A percentile compares a stretch with the other conserved stretches of the same genome.
Evolutionary conservation across 2,888 invertebrate species (phyloP).

Genomic region (Caenorhabditis sp.): DNA sequence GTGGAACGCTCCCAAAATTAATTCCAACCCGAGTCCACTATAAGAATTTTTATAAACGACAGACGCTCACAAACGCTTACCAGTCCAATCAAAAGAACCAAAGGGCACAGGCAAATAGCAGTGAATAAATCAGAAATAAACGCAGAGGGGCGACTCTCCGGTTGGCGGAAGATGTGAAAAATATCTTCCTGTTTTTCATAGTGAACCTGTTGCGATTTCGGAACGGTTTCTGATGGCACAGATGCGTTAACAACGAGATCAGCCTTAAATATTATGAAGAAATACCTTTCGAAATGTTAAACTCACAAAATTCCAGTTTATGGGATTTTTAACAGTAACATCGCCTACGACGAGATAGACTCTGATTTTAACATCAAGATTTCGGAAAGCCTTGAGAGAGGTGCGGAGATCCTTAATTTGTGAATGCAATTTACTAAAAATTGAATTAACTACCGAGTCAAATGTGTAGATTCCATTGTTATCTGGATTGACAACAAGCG

Average conservation of each 20-base stretch:
- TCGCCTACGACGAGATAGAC: slow-evolving; percentile 94
- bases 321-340: slow-evolving; percentile 91
- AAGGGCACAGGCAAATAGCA: slow-evolving; percentile 89
- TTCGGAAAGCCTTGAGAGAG: slow-evolving; percentile 76
- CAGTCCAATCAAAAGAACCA: slow-evolving; percentile 90
- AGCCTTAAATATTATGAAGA: slow-evolving; percentile 83
- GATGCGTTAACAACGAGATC: slow-evolving; percentile 89
- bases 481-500: slow-evolving; percentile 83
- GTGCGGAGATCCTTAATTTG: slow-evolving; percentile 22
- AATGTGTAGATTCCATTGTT: slow-evolving; percentile 30
- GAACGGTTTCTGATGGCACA: slow-evolving; percentile 82
- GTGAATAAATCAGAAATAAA: slow-evolving; percentile 94
- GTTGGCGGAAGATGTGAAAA: slow-evolving; percentile 91
- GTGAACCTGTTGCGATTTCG: slow-evolving; percentile 80
- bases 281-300: slow-evolving; percentile 1
- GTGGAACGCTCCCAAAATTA: slow-evolving; percentile 91
- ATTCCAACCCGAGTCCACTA: slow-evolving; percentile 92
- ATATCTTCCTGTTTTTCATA: slow-evolving; percentile 79
- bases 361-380: slow-evolving; percentile 89
- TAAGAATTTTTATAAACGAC: too few relatives aligned
- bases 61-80: slow-evolving; percentile 84
- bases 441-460: slow-evolving; percentile 11
- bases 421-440: background rate
- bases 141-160: slow-evolving; percentile 93
- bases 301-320: slow-evolving; percentile 90